phyloP scores from a whole-genome alignment of 2,888 invertebrate genomes.

The Cantharis nigra region DNA sequence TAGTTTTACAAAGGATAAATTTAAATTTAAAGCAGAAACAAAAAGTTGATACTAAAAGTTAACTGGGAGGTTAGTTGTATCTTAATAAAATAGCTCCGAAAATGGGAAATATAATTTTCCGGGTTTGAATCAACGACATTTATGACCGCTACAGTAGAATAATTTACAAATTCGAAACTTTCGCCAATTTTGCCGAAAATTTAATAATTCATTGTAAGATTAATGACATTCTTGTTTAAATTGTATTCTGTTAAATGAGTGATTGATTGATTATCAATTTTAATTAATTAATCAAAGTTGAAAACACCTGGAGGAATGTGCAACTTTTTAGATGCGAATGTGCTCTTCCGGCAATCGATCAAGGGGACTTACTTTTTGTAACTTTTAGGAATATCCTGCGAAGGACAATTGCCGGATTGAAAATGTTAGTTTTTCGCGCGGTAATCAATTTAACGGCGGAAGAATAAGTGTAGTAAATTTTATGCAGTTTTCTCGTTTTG shows the following conservation, averaged over 20 bases:
- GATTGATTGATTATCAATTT: conserved; percentile 27
- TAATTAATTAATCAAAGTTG: conserved; percentile 30
- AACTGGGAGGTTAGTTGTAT: too few relatives aligned
- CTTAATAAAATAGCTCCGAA: too few relatives aligned
- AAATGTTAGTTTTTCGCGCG: background rate
- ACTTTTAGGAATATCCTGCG: too few relatives aligned
- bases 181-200: background rate
- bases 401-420: background rate
- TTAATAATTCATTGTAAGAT: background rate
- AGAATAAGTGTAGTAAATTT: background rate
- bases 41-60: too few relatives aligned
- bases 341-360: background rate
- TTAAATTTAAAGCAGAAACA: too few relatives aligned
- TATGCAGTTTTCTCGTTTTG: background rate
- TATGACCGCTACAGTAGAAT: background rate
- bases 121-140: too few relatives aligned
- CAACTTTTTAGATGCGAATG: background rate
- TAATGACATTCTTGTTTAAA: background rate
- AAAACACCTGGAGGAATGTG: conserved; percentile 19
- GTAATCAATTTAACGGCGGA: background rate
- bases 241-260: background rate
- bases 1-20: too few relatives aligned
- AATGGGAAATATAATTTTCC: too few relatives aligned
- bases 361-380: background rate
- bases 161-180: background rate